phyloP scores from a whole-genome alignment of 2,888 invertebrate species.

The Nephrotoma appendiculata region DNA sequence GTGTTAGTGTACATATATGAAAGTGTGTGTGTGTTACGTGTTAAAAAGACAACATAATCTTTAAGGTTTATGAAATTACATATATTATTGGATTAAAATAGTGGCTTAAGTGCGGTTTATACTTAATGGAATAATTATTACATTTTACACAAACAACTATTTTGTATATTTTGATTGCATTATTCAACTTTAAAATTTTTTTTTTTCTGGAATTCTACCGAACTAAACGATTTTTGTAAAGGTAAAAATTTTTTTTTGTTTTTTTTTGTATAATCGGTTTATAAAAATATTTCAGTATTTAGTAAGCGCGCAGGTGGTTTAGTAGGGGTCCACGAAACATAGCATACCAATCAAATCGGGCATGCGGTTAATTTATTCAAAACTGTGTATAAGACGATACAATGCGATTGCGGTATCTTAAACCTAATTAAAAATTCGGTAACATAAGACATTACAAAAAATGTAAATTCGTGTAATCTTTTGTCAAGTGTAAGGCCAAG shows the following conservation, averaged over 20 bases:
- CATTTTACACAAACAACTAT: neutral
- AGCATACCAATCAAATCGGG: neutral
- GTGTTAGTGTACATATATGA: neutral
- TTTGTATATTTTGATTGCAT: neutral
- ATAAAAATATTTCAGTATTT: neutral
- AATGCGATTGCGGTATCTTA: neutral
- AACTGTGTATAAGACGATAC: neutral
- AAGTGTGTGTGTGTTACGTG: neutral
- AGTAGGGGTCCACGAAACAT: neutral
- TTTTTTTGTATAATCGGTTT: neutral
- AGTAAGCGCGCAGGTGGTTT: neutral
- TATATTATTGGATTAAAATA: neutral
- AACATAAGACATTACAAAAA: neutral
- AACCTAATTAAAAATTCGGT: neutral
- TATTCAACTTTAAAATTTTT: neutral
- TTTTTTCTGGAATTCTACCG: neutral
- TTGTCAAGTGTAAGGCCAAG: neutral
- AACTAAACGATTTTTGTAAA: neutral
- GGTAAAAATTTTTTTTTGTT: neutral
- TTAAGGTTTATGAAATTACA: neutral
- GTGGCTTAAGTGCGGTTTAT: neutral
- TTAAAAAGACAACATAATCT: neutral
- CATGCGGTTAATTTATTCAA: neutral
- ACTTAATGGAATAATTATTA: neutral
- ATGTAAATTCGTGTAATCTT: neutral